phyloP scores from a whole-genome alignment of 2,113 vertebrate species.

The Oxyruncus cristatus region DNA sequence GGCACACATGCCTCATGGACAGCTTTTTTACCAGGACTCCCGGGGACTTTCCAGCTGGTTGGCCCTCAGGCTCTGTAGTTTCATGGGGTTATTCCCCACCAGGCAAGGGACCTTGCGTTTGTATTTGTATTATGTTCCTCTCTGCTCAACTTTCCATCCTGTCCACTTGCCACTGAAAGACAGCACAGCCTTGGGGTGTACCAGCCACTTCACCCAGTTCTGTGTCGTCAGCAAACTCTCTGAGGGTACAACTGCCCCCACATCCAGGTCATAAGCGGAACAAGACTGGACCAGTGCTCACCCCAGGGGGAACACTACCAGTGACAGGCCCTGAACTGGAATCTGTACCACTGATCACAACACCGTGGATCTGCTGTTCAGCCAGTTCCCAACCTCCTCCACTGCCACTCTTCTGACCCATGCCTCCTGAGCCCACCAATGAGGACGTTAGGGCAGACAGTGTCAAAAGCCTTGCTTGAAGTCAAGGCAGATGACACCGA shows the following conservation, averaged over 20 bases:
- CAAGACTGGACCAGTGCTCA: background rate
- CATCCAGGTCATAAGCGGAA: background rate
- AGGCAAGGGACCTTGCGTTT: background rate
- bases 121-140: background rate
- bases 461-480: background rate
- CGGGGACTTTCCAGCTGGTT: background rate
- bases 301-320: background rate
- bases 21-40: background rate
- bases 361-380: background rate
- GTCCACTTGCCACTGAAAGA: background rate
- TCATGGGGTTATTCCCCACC: background rate
- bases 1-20: background rate
- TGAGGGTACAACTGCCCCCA: background rate
- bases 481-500: background rate
- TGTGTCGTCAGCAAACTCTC: rapidly evolving
- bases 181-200: background rate
- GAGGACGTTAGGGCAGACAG: rapidly evolving
- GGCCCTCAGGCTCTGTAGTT: background rate
- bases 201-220: background rate
- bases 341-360: background rate
- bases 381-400: background rate
- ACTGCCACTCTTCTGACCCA: too few relatives aligned
- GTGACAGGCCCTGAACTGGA: background rate
- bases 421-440: background rate
- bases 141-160: background rate